Percentiles rank a stretch among this genome's conserved stretches.
Evolutionary conservation across 2,113 vertebrate genomes (phyloP).

Genomic region (Echinops telfairi): DNA sequence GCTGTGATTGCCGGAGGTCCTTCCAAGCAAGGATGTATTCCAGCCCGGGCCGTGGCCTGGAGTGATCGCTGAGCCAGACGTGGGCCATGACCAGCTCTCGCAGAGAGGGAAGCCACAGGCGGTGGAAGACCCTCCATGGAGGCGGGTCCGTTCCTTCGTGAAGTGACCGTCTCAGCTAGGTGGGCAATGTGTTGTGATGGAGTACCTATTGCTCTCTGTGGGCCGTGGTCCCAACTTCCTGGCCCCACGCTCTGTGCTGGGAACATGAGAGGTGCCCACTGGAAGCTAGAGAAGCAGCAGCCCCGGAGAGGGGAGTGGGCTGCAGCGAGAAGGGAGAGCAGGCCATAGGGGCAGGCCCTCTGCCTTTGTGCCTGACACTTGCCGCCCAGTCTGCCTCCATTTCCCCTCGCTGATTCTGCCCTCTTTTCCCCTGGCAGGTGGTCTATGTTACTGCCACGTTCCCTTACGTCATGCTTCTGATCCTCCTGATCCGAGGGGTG

Average conservation of each 20-base stretch:
- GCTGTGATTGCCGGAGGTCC: too few relatives aligned
- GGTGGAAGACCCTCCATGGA: neutral
- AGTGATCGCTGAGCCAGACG: neutral
- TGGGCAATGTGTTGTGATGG: neutral
- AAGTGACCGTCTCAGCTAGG: neutral
- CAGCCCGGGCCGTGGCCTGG: neutral
- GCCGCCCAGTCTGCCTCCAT: accelerated
- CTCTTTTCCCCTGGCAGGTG: constrained; percentile 87
- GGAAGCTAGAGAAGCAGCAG: accelerated
- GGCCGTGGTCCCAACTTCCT: neutral
- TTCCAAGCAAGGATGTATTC: neutral
- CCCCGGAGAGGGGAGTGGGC: too few relatives aligned
- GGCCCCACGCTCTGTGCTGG: neutral
- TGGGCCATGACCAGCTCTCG: neutral
- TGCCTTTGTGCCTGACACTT: neutral
- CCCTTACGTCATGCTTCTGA: constrained; percentile 97
- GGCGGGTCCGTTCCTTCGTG: neutral
- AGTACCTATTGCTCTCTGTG: neutral
- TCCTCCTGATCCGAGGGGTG: constrained; percentile 95
- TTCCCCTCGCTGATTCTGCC: neutral
- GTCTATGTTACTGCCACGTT: constrained; percentile 98
- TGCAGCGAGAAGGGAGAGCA: neutral
- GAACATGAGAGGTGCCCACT: neutral
- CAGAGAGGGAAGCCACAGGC: neutral
- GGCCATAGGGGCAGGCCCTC: neutral